Conservation (phyloP, 2,888 invertebrate genomes). For the Papilio gigon region DNA sequence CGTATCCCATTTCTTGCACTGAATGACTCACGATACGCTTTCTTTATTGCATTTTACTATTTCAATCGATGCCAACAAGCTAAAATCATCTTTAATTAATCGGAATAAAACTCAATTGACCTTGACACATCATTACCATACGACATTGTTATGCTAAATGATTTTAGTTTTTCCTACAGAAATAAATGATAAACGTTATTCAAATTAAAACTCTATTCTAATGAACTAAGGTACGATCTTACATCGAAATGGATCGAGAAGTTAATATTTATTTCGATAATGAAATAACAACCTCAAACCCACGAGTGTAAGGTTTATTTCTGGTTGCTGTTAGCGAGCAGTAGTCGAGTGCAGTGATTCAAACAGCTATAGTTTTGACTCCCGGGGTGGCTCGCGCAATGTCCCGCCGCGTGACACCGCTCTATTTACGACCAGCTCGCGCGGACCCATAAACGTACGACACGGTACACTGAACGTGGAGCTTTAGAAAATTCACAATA, state of each 20-base stretch:
- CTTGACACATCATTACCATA: constrained; percentile 3
- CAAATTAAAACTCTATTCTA: constrained; percentile 31
- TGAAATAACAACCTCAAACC: background rate
- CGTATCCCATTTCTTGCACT: constrained; percentile 66
- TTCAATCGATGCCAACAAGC: constrained; percentile 41
- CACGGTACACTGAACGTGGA: constrained; percentile 54
- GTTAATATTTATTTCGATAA: background rate
- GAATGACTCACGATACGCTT: constrained; percentile 69
- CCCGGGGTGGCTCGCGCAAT: constrained; percentile 80
- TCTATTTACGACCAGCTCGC: constrained; percentile 75
- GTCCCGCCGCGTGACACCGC: constrained; percentile 79
- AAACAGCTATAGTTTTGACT: constrained; percentile 74
- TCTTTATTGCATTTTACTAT: constrained; percentile 60
- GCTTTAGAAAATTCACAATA: background rate
- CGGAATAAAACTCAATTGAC: constrained; percentile 40
- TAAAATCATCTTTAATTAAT: constrained; percentile 50
- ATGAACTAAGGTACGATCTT: background rate
- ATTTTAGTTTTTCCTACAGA: constrained; percentile 7
- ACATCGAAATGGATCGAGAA: background rate
- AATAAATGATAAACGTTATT: background rate
- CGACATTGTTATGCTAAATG: constrained; percentile 25
- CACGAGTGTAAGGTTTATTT: background rate
- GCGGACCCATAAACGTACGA: constrained; percentile 61
- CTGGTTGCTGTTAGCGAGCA: background rate
- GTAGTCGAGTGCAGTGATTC: constrained; percentile 54